Percentiles rank a stretch among this genome's conserved stretches.
These are phyloP conservation scores for Melanargia galathea DNA, from an alignment of 2,888 invertebrate genomes.

Conservation along the genomic window DNA sequence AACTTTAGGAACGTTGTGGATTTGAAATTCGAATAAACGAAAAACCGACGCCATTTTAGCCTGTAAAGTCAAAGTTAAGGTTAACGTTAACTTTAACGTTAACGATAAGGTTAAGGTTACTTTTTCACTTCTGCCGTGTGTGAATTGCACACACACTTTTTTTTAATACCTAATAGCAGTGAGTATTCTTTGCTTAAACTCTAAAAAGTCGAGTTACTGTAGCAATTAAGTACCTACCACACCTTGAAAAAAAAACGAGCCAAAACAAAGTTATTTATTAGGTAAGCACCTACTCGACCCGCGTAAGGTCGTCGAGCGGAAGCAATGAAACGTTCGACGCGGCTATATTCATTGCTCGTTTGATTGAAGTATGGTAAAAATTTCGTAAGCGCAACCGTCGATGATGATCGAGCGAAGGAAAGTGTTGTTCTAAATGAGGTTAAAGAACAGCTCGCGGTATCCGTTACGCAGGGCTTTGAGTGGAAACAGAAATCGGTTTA, in stretches of 20 bases:
- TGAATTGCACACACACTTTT: too few species aligned
- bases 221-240: constrained; percentile 39
- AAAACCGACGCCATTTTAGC: too few species aligned
- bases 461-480: constrained; percentile 40
- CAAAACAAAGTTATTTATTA: constrained; percentile 61
- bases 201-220: constrained; percentile 31
- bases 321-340: constrained; percentile 32
- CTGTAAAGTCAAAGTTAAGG: too few species aligned
- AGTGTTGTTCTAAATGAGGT: constrained; percentile 1
- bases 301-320: constrained; percentile 52
- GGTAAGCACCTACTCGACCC: constrained; percentile 46
- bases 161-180: too few species aligned
- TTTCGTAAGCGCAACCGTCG: constrained; percentile 1
- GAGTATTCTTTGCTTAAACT: constrained; percentile 40
- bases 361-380: neutral
- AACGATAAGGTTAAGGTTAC: too few species aligned
- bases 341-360: constrained; percentile 34
- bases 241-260: constrained; percentile 48
- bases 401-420: constrained; percentile 14
- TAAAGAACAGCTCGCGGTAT: constrained; percentile 29
- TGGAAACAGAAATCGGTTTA: constrained; percentile 57
- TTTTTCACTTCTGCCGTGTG: too few species aligned
- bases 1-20: too few species aligned
- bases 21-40: too few species aligned
- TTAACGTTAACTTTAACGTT: too few species aligned